Evolutionary conservation across 2,113 vertebrate genomes (phyloP).

Genomic region (Piprites chloris): DNA sequence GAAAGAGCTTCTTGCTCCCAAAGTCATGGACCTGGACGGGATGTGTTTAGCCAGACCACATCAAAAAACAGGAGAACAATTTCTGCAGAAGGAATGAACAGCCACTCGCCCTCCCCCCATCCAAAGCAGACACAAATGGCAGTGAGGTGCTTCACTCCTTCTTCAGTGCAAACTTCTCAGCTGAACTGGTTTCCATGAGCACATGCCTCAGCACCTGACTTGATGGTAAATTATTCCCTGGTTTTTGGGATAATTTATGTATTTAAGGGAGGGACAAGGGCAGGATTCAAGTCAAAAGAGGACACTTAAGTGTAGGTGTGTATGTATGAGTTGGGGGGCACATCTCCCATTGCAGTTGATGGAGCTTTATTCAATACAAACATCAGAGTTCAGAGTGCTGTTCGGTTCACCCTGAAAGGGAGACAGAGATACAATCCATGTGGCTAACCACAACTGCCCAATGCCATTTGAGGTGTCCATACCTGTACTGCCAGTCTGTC

Average conservation of each 20-base stretch:
- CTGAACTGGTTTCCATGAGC: background rate
- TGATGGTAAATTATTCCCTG: background rate
- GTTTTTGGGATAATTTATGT: background rate
- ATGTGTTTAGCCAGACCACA: background rate
- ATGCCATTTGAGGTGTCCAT: background rate
- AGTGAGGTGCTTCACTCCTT: background rate
- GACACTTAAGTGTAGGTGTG: background rate
- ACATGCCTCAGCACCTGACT: background rate
- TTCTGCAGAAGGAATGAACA: background rate
- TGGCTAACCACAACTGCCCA: background rate
- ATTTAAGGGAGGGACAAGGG: background rate
- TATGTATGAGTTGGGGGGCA: background rate
- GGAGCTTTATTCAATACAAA: background rate
- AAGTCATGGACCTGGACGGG: background rate
- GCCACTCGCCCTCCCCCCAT: background rate
- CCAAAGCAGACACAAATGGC: background rate
- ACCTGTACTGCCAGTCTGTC: background rate
- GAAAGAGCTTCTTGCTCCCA: background rate
- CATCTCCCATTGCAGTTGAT: background rate
- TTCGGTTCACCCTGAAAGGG: background rate
- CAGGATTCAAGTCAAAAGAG: background rate
- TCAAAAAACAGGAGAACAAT: background rate
- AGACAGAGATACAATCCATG: background rate
- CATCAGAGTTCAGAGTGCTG: background rate
- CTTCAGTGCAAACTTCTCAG: background rate